phyloP scores from a whole-genome alignment of 2,888 invertebrate species.

The Bimastos eiseni region DNA sequence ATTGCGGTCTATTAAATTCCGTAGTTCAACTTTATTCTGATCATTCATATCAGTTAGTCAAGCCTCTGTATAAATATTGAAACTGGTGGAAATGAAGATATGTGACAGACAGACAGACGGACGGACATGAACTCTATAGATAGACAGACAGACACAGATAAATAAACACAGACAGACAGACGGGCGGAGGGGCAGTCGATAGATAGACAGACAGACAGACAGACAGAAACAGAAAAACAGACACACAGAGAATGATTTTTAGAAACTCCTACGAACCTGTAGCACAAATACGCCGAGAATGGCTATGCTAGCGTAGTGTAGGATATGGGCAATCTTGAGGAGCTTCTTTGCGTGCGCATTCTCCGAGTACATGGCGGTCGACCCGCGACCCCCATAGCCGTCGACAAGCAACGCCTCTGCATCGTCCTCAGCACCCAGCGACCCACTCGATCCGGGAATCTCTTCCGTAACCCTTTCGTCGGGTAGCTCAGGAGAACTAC shows the following conservation, averaged over 20 bases:
- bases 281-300: constrained; percentile 45
- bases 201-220: too few relatives aligned
- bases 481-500: neutral
- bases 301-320: constrained; percentile 45
- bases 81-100: too few relatives aligned
- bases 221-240: too few relatives aligned
- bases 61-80: too few relatives aligned
- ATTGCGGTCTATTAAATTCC: too few relatives aligned
- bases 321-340: constrained; percentile 41
- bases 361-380: neutral
- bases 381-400: neutral
- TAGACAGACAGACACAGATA: too few relatives aligned
- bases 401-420: neutral
- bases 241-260: neutral
- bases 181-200: too few relatives aligned
- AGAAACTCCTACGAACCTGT: constrained; percentile 34
- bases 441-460: neutral
- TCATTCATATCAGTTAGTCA: too few relatives aligned
- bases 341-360: constrained; percentile 26
- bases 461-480: neutral
- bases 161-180: too few relatives aligned
- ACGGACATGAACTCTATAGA: too few relatives aligned
- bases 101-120: too few relatives aligned
- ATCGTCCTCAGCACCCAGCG: neutral
- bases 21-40: too few relatives aligned